Percentiles rank a stretch among this genome's conserved stretches.
Evolutionary conservation across 2,797 vertebrate species (phyloP).

Genomic region (Nothura maculosa): DNA sequence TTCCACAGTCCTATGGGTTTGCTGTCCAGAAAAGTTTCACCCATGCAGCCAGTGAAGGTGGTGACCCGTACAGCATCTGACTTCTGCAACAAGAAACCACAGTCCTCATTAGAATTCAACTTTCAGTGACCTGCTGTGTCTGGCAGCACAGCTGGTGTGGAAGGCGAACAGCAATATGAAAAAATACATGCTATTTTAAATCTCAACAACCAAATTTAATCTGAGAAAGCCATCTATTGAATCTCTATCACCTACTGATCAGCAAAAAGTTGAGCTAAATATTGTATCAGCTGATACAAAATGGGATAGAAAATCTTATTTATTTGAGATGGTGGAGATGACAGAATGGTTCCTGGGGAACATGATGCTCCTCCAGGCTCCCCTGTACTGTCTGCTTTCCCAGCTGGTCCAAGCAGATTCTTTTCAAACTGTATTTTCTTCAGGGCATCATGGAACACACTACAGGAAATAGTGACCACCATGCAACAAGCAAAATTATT

Average conservation of each 20-base stretch:
- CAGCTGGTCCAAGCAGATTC: not conserved
- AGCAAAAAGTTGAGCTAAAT: not conserved
- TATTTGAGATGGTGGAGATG: not conserved
- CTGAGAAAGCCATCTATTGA: not conserved
- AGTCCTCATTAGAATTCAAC: not conserved
- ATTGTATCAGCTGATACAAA: not conserved
- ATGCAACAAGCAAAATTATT: not conserved
- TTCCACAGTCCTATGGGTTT: constrained; percentile 98
- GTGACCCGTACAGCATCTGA: constrained; percentile 91
- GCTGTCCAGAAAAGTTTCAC: constrained; percentile 93
- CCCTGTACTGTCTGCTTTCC: rapidly evolving
- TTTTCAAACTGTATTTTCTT: not conserved
- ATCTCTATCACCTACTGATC: not conserved
- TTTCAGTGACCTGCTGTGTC: not conserved
- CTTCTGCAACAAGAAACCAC: constrained; percentile 83
- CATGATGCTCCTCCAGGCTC: not conserved
- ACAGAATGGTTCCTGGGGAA: not conserved
- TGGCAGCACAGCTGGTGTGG: not conserved
- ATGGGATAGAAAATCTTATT: not conserved
- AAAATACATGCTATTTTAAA: not conserved
- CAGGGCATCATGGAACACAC: not conserved
- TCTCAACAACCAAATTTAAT: not conserved
- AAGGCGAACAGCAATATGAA: not conserved
- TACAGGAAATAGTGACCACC: not conserved
- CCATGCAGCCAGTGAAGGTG: constrained; percentile 96